phyloP scores from a whole-genome alignment of 2,797 vertebrate genomes.

The Thalassophryne amazonica region DNA sequence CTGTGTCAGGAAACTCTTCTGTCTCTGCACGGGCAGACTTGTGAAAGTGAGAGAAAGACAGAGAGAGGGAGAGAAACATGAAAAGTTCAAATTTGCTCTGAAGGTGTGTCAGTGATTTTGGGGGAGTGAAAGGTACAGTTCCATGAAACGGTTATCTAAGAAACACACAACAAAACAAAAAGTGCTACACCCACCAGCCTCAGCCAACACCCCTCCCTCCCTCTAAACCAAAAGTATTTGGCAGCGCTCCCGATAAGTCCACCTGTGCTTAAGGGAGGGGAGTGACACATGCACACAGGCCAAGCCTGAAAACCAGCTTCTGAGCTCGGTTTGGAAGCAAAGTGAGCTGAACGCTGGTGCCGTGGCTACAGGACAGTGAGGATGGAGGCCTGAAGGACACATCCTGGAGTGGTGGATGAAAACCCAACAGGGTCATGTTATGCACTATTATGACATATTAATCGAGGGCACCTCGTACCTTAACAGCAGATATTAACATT shows the following conservation, averaged over 20 bases:
- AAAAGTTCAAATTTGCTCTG: conserved; percentile 74
- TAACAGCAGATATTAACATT: no score
- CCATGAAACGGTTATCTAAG: conserved; percentile 85
- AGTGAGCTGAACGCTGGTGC: conserved; percentile 1
- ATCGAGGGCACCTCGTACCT: no score
- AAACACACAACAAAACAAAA: conserved; percentile 78
- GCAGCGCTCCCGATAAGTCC: conserved; percentile 87
- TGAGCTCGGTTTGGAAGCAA: conserved; percentile 19
- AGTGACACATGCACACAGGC: conserved; percentile 65
- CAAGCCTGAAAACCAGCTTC: conserved; percentile 66
- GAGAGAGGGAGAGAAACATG: conserved; percentile 31
- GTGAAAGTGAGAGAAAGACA: conserved; percentile 74
- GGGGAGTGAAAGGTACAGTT: conserved; percentile 84
- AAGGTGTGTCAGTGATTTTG: conserved; percentile 90
- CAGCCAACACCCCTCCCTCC: conserved; percentile 83
- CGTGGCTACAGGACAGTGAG: conserved; percentile 4
- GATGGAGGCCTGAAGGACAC: neutral
- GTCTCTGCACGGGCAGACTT: conserved; percentile 68
- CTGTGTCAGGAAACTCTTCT: conserved; percentile 72
- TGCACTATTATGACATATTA: no score
- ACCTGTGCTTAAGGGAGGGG: conserved; percentile 88
- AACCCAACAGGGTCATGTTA: no score
- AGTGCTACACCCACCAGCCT: conserved; percentile 85
- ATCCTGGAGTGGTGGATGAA: no score
- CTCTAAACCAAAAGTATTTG: conserved; percentile 94